Evolutionary conservation across 2,113 vertebrate genomes (phyloP).

Genomic region (Tangachromis dhanisi): DNA sequence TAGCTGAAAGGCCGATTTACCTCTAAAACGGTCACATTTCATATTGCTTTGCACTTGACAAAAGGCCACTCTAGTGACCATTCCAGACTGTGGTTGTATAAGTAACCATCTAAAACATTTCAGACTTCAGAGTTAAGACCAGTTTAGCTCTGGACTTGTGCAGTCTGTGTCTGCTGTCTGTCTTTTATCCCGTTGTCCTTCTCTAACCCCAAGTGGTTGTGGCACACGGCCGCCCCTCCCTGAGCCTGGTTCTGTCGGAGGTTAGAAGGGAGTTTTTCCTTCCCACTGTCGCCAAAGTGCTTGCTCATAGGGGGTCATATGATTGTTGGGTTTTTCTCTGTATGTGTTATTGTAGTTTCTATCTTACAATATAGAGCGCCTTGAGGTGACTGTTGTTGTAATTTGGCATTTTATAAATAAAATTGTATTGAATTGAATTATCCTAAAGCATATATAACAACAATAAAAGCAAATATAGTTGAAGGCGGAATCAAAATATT

Average conservation of each 20-base stretch:
- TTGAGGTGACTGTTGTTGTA: background rate
- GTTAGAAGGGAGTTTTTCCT: background rate
- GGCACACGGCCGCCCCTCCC: background rate
- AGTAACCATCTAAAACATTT: background rate
- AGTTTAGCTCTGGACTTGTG: background rate
- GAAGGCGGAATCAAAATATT: background rate
- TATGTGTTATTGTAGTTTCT: background rate
- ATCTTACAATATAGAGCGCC: background rate
- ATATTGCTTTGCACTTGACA: background rate
- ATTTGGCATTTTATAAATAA: background rate
- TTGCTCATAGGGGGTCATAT: background rate
- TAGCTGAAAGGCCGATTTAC: background rate
- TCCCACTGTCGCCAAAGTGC: background rate
- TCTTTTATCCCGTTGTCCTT: background rate
- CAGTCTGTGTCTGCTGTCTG: background rate
- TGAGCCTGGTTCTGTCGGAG: background rate
- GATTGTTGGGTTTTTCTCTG: background rate
- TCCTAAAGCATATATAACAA: background rate
- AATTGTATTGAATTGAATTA: background rate
- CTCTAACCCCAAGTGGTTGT: background rate
- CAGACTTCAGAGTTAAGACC: background rate
- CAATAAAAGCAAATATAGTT: background rate
- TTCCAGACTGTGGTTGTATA: background rate
- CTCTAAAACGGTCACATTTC: background rate
- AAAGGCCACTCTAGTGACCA: background rate